Evolutionary conservation across 1,140 invertebrate species (phyloP).

Genomic region (Tetragonula clypearis): DNA sequence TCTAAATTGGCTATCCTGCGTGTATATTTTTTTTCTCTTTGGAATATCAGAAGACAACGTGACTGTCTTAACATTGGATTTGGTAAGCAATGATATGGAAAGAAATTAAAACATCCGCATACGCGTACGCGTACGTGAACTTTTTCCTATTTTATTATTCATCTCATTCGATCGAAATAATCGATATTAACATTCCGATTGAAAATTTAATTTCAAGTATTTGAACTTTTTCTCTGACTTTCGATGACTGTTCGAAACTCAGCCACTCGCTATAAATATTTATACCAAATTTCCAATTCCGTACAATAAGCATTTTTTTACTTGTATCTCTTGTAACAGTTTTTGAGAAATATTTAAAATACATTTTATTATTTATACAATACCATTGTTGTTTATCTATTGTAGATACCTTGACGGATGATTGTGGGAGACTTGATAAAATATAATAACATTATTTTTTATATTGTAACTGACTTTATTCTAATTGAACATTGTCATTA

Average conservation of each 20-base stretch:
- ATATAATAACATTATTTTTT: background rate
- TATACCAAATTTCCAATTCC: background rate
- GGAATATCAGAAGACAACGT: no score
- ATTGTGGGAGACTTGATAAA: background rate
- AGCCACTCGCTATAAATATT: background rate
- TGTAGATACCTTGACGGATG: background rate
- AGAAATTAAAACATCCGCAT: background rate
- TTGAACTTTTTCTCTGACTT: background rate
- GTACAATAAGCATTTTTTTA: slow-evolving; percentile 55
- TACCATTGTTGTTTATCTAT: background rate
- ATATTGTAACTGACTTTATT: no score
- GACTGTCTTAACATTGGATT: no score
- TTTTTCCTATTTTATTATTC: background rate
- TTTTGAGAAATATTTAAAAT: slow-evolving; percentile 78
- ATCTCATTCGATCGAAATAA: background rate
- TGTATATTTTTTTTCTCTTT: background rate
- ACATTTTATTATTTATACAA: slow-evolving; percentile 72
- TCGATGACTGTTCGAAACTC: background rate
- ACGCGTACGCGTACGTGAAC: no score
- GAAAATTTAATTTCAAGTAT: background rate
- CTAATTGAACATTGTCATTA: no score
- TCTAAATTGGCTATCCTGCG: background rate
- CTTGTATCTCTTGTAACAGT: slow-evolving; percentile 75
- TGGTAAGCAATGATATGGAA: no score
- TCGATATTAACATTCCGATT: background rate